These are phyloP conservation scores for Neogale vison DNA, from an alignment of 2,113 vertebrate genomes.

Conservation along the genomic window DNA sequence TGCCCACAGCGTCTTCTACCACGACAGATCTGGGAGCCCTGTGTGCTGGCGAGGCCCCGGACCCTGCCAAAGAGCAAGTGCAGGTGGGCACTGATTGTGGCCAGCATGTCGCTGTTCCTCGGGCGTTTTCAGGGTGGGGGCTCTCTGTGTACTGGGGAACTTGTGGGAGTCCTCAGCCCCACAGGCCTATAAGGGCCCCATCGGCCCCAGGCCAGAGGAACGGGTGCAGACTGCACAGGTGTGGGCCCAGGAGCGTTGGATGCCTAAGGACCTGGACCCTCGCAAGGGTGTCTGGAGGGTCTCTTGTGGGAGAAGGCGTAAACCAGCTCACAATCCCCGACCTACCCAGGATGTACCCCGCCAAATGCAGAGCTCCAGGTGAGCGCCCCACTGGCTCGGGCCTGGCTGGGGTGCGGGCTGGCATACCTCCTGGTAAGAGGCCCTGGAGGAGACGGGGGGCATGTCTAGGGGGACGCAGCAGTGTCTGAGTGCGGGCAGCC, in stretches of 20 bases:
- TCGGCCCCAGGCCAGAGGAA: background rate
- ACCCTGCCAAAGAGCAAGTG: background rate
- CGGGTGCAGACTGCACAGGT: background rate
- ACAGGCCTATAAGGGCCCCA: accelerated
- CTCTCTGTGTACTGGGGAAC: background rate
- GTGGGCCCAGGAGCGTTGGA: accelerated
- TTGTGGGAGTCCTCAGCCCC: background rate
- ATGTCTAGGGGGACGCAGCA: background rate
- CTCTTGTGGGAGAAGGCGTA: background rate
- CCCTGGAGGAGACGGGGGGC: accelerated
- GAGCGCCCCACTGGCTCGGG: too few relatives aligned
- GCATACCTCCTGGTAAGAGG: background rate
- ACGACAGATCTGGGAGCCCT: background rate
- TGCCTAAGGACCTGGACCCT: background rate
- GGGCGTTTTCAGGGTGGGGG: accelerated
- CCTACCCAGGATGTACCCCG: background rate
- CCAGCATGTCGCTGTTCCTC: background rate
- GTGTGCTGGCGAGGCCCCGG: background rate
- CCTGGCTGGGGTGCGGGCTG: background rate
- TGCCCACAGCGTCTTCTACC: background rate
- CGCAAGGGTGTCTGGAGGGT: too few relatives aligned
- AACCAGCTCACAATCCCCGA: background rate
- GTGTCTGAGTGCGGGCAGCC: accelerated
- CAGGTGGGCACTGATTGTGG: background rate
- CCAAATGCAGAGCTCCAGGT: background rate